phyloP scores from a whole-genome alignment of 2,113 vertebrate species.

The Cinclus cinclus region DNA sequence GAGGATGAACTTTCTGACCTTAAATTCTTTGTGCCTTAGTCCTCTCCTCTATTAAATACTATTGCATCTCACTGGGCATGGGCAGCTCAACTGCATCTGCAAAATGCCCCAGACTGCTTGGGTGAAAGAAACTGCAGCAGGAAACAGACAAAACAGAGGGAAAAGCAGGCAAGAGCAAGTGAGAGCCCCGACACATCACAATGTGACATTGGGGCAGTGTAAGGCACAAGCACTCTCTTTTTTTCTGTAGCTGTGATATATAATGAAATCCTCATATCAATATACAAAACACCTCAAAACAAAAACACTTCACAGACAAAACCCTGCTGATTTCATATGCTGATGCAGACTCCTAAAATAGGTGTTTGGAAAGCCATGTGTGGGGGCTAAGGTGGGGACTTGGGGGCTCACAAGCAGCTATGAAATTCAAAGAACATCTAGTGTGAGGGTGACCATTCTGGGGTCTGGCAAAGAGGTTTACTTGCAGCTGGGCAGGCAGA shows the following conservation, averaged over 20 bases:
- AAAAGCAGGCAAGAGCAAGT: not conserved
- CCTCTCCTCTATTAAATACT: not conserved
- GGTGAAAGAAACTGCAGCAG: not conserved
- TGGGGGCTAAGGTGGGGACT: rapidly evolving
- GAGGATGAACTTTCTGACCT: not conserved
- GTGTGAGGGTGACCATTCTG: not conserved
- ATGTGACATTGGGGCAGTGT: rapidly evolving
- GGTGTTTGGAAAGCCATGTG: not conserved
- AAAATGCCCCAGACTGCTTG: not conserved
- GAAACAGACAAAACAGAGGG: not conserved
- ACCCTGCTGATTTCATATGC: not conserved
- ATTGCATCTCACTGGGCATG: not conserved
- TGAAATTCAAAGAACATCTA: not conserved
- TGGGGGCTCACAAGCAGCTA: not conserved
- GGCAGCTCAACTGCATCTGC: not conserved
- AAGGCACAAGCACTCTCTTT: not conserved
- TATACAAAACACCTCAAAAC: not conserved
- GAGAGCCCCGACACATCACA: not conserved
- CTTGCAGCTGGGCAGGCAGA: not conserved
- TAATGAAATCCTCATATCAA: not conserved
- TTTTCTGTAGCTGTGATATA: not conserved
- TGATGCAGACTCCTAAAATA: not conserved
- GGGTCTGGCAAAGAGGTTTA: not conserved
- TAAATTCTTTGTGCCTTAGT: not conserved
- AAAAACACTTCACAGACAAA: not conserved